Base-by-base conservation (phyloP, 2,797 vertebrate species). In the Loriculus beryllinus region DNA sequence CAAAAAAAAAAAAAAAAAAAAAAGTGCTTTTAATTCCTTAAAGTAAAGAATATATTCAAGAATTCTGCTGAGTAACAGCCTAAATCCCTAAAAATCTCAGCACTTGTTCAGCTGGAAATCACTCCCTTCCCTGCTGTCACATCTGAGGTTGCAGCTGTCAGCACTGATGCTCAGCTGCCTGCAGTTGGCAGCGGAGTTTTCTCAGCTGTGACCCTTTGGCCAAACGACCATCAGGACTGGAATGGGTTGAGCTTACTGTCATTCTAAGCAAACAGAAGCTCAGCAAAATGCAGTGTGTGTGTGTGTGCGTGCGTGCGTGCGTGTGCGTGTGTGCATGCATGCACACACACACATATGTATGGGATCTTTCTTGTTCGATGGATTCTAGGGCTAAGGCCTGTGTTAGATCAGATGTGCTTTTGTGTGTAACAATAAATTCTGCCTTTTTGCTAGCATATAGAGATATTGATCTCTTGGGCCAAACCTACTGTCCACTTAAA, bases 141-240 rank as follows among this genome's bases (percentile, higher is more conserved):
- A 84, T 64, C 64, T 88, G 83, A 95, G 42, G 51, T 51, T 88
- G 33, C 90, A 92, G 85, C 90, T 92, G 86, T 54, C 84, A 92
- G 56, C 52, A 28, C 47, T 42, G 54, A 82, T 1, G 8, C 78
- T 92, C 74, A 82, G 69, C 67, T 90, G 86, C 39, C 70, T 86
- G 35, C 17, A 5, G 0, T 28, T 82, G 54, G 67, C 75, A 86
- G 29, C 1, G 0, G n/a, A 79, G 19, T 22, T 35, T 52, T 42
- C 54, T 93, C 52, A 84, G 67, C 59, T 88, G 68, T 33, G 52
- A 75, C 57, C 23, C 40, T 64, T 63, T 42, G 54, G 77, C 54
- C 70, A 81, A 72, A 79, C 14, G 49, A 79, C 67, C 77, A 65
- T 28, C 42, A 69, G 47, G 90, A 64, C 9, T 11, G 42, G 28